phyloP scores from a whole-genome alignment of 2,888 invertebrate species.

The Geophilus truncorum region DNA sequence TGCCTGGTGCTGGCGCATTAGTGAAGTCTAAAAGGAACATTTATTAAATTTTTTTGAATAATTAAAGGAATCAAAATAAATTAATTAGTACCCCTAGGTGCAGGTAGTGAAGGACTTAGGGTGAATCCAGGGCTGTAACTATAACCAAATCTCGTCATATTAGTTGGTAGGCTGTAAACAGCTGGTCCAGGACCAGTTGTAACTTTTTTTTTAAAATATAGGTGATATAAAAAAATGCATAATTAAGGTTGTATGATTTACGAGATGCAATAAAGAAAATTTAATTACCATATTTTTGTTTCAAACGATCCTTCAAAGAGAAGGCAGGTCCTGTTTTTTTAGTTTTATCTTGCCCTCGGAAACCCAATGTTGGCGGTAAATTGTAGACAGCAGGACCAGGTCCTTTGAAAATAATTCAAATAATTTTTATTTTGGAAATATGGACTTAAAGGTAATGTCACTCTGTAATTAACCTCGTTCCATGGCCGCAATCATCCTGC shows the following conservation, averaged over 20 bases:
- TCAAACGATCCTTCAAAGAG: constrained; percentile 56
- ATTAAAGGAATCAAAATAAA: background rate
- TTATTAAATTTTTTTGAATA: too few species aligned
- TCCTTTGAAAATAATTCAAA: background rate
- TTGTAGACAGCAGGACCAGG: constrained; percentile 49
- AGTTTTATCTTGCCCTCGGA: constrained; percentile 59
- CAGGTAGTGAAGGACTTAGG: background rate
- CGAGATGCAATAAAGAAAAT: too few species aligned
- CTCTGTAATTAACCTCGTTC: background rate
- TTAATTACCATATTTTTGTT: background rate
- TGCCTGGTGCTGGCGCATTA: background rate
- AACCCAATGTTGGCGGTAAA: constrained; percentile 61
- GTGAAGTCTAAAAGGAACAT: background rate
- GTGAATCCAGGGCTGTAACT: background rate
- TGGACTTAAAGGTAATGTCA: background rate
- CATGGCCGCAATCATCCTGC: background rate
- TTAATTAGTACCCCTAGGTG: too few species aligned
- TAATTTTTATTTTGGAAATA: background rate
- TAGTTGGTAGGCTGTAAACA: background rate
- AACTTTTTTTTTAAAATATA: too few species aligned
- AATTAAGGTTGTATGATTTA: too few species aligned
- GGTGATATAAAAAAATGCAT: too few species aligned
- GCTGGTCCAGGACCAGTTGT: background rate
- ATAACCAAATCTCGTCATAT: background rate
- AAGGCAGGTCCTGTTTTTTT: constrained; percentile 61